Evolutionary conservation across 2,797 vertebrate genomes (phyloP).

Genomic region (Semaprochilodus insignis): DNA sequence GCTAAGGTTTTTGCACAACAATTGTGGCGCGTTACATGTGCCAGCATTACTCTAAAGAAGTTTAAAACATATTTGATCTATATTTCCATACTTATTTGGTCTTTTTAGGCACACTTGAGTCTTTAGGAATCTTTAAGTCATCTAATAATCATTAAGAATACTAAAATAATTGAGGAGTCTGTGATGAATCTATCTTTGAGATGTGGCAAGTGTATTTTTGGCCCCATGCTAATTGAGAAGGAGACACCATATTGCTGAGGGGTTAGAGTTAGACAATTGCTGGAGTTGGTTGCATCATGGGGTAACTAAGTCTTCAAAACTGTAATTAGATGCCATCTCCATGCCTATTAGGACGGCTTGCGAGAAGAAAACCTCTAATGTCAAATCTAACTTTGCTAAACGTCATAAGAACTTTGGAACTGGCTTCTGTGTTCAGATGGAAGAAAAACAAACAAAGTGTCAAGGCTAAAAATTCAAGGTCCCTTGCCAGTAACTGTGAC

Average conservation of each 20-base stretch:
- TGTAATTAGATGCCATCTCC: neutral
- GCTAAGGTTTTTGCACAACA: too few species aligned
- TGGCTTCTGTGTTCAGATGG: neutral
- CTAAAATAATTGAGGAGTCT: too few species aligned
- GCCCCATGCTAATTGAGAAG: neutral
- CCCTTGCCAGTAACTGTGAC: neutral
- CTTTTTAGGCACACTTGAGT: too few species aligned
- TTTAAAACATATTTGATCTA: too few species aligned
- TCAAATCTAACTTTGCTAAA: neutral
- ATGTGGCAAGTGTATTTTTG: neutral
- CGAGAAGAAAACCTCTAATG: neutral
- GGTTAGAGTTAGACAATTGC: neutral
- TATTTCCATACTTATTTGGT: too few species aligned
- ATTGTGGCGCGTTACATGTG: too few species aligned
- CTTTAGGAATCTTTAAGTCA: too few species aligned
- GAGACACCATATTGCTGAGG: neutral
- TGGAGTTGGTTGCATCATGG: neutral
- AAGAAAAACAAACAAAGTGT: neutral
- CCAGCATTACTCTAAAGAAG: too few species aligned
- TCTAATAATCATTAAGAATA: too few species aligned
- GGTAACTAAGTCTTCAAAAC: neutral
- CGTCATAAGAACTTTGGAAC: neutral
- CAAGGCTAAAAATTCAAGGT: neutral
- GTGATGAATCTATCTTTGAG: too few species aligned
- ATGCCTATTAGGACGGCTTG: neutral